A percentile compares a stretch with the other conserved stretches of the same genome.
Conservation (phyloP, 2,797 vertebrate genomes). For the Pangasius sanitwongsei region DNA sequence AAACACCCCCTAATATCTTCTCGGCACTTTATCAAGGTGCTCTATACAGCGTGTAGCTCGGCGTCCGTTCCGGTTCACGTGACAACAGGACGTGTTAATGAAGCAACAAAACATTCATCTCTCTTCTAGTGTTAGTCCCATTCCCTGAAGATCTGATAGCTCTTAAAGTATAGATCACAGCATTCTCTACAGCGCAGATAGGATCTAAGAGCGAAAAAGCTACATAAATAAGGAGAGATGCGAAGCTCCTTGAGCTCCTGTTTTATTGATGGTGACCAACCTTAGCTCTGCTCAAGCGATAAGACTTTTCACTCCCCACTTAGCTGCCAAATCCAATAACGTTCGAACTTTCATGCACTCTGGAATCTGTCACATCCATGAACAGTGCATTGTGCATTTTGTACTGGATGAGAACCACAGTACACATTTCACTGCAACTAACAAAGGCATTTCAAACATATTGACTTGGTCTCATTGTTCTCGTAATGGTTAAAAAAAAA, state of each 20-base stretch:
- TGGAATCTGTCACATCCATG: neutral
- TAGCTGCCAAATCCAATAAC: constrained; percentile 46
- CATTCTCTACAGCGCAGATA: constrained; percentile 49
- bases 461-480: neutral
- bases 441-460: neutral
- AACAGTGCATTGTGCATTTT: neutral
- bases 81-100: constrained; percentile 1
- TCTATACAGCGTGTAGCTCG: neutral
- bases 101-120: neutral
- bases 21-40: constrained; percentile 26
- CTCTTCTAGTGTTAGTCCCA: neutral
- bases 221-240: constrained; percentile 39
- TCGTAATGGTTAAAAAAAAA: neutral
- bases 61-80: neutral
- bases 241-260: constrained; percentile 44
- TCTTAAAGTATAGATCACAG: constrained; percentile 40
- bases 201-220: constrained; percentile 41
- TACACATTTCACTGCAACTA: neutral
- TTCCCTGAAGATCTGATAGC: constrained; percentile 56
- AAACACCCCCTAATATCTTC: constrained; percentile 42
- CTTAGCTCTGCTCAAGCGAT: constrained; percentile 36
- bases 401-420: neutral
- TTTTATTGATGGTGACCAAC: constrained; percentile 58
- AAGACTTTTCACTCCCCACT: constrained; percentile 33
- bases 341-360: constrained; percentile 15